Evolutionary conservation across 2,888 invertebrate genomes (phyloP).

Genomic region (Microplitis manilae): DNA sequence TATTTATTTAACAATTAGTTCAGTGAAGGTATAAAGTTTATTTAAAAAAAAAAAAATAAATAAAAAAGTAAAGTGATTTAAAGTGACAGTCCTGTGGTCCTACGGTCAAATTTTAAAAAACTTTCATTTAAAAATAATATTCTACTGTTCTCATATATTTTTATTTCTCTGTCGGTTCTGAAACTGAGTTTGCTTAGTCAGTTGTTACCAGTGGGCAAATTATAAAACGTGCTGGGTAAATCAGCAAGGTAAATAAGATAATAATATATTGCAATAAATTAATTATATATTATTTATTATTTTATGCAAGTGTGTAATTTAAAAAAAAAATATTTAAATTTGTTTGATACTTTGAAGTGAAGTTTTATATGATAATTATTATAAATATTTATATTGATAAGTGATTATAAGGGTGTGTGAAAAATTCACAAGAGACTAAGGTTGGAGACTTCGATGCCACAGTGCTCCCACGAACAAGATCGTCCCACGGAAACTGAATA

Average conservation of each 20-base stretch:
- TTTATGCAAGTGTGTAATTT: slow-evolving; percentile 10
- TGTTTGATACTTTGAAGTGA: neutral
- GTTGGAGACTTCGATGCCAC: slow-evolving; percentile 52
- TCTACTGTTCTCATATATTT: neutral
- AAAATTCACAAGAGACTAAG: slow-evolving; percentile 23
- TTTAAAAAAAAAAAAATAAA: neutral
- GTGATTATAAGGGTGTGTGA: slow-evolving; percentile 38
- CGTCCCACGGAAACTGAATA: slow-evolving; percentile 43
- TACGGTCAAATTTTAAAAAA: neutral
- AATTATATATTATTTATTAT: slow-evolving; percentile 5
- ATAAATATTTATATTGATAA: neutral
- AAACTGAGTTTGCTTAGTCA: slow-evolving; percentile 15
- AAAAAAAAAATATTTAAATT: neutral
- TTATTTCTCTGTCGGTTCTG: slow-evolving; percentile 5
- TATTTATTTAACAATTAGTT: neutral
- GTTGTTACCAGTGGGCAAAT: slow-evolving; percentile 9
- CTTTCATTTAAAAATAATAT: neutral
- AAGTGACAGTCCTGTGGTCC: neutral
- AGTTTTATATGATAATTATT: slow-evolving; percentile 21
- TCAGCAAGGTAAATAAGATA: slow-evolving; percentile 11
- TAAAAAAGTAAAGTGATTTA: neutral
- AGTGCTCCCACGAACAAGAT: slow-evolving; percentile 42
- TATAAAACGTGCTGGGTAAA: slow-evolving; percentile 13
- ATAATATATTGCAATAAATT: neutral
- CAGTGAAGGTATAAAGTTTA: neutral